Percentiles rank a stretch among this genome's conserved stretches.
Conservation (phyloP, 2,797 vertebrate genomes). For the Margarornis squamiger region DNA sequence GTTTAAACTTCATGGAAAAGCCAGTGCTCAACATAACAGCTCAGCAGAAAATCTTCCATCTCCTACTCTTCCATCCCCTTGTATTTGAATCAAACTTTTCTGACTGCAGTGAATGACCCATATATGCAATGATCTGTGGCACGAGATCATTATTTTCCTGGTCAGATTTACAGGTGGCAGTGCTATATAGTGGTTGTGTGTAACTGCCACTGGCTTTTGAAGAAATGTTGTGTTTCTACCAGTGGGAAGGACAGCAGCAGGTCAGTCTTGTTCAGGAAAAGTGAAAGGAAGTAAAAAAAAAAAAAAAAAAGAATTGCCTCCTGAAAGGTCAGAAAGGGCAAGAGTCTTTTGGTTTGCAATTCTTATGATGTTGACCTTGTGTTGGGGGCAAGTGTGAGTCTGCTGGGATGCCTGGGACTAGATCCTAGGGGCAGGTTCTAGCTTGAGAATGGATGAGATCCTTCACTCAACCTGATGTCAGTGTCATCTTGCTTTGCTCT, state of each 20-base stretch:
- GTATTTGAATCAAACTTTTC: background rate
- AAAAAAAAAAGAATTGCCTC: fast-evolving
- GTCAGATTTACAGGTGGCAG: background rate
- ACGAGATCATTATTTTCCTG: background rate
- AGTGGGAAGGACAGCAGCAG: background rate
- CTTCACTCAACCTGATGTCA: background rate
- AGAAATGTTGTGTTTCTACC: background rate
- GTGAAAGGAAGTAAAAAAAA: background rate
- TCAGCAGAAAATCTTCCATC: background rate
- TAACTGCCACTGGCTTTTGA: background rate
- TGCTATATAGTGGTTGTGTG: background rate
- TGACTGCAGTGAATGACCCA: background rate
- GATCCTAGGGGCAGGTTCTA: background rate
- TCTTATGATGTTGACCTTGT: background rate
- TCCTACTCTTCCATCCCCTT: background rate
- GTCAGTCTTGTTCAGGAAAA: background rate
- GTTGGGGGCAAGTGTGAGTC: background rate
- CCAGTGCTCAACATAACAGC: background rate
- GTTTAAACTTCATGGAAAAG: background rate
- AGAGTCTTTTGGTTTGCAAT: background rate
- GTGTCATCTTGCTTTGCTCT: background rate
- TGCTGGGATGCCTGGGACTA: background rate
- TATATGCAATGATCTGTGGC: background rate
- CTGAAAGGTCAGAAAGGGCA: background rate
- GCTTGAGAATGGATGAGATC: background rate